Percentiles rank a stretch among this genome's conserved stretches.
Conservation (phyloP, 2,797 vertebrate genomes). For the Peromyscus nudipes region DNA sequence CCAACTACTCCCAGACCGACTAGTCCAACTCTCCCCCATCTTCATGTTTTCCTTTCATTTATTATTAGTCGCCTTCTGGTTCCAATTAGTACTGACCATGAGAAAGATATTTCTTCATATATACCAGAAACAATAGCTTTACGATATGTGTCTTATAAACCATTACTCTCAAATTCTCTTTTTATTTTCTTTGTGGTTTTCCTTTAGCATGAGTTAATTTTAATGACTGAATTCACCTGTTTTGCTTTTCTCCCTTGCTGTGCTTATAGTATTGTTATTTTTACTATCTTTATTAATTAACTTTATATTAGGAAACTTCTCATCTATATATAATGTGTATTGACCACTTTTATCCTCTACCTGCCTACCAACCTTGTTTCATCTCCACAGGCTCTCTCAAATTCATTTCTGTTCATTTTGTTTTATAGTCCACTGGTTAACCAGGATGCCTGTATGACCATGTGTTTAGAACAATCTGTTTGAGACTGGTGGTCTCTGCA, state of each 20-base stretch:
- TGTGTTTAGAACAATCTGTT: neutral
- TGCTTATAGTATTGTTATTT: neutral
- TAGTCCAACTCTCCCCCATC: neutral
- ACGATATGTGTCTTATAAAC: neutral
- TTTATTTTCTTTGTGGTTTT: neutral
- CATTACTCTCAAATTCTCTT: neutral
- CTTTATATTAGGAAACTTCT: neutral
- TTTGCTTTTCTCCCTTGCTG: neutral
- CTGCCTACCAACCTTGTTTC: neutral
- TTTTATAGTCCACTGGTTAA: neutral
- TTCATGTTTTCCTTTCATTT: neutral
- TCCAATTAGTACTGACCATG: neutral
- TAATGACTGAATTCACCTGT: neutral
- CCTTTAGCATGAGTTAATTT: neutral
- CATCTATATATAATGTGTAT: neutral
- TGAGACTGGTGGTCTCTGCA: neutral
- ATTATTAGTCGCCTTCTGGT: no score
- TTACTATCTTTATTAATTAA: neutral
- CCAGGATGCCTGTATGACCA: neutral
- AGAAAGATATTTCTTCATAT: no score
- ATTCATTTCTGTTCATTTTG: neutral
- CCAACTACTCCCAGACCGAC: neutral
- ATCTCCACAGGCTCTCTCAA: neutral
- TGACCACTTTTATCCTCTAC: neutral
- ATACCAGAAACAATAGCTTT: neutral